A percentile compares a stretch with the other conserved stretches of the same genome.
Evolutionary conservation across 2,888 invertebrate species (phyloP).

Genomic region (Amphipoea lucens): DNA sequence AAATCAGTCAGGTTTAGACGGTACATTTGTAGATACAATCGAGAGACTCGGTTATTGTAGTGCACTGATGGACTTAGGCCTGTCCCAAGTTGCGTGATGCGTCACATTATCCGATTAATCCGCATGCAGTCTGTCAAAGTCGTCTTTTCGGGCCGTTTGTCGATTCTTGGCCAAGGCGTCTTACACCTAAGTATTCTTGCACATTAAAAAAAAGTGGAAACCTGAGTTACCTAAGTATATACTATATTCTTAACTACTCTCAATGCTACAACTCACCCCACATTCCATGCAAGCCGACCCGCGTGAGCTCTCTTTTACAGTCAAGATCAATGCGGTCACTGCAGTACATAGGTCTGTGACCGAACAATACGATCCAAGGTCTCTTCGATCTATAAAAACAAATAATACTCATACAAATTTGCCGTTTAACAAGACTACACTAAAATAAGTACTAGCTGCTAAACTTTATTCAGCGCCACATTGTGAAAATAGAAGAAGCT

Average conservation of each 20-base stretch:
- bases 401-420: background rate
- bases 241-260: background rate
- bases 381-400: conserved; percentile 88
- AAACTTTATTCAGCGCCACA: background rate
- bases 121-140: background rate
- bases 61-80: background rate
- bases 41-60: no score
- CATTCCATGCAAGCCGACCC: conserved; percentile 92
- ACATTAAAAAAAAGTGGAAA: background rate
- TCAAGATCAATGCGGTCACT: conserved; percentile 94
- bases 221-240: background rate
- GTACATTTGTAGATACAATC: no score
- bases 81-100: background rate
- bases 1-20: background rate
- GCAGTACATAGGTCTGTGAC: conserved; percentile 98
- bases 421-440: background rate
- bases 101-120: background rate
- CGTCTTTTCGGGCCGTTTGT: background rate
- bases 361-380: conserved; percentile 95
- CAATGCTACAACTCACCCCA: conserved; percentile 84
- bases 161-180: background rate
- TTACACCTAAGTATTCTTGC: background rate
- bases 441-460: background rate
- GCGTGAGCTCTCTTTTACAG: conserved; percentile 93
- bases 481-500: background rate